A percentile compares a stretch with the other conserved stretches of the same genome.
These are phyloP conservation scores for Sebastes iracundus DNA, from an alignment of 2,797 vertebrate genomes.

Conservation along the genomic window DNA sequence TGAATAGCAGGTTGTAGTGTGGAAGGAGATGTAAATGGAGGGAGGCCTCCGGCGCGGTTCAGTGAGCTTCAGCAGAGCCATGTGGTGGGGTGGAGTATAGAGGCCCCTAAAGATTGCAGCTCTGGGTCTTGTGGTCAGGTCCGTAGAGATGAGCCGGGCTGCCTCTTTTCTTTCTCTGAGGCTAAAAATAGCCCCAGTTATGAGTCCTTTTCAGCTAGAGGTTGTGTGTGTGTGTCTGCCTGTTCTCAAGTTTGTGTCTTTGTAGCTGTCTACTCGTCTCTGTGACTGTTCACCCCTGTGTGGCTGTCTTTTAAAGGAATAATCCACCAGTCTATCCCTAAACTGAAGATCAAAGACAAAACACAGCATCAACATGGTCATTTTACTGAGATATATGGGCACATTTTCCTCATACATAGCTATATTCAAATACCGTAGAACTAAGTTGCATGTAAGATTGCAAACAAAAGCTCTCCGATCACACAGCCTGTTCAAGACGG, in stretches of 20 bases:
- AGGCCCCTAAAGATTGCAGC: conserved; percentile 48
- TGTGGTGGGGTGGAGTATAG: not conserved
- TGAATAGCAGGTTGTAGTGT: not conserved
- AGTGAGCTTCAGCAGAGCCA: conserved; percentile 41
- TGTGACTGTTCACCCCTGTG: conserved; percentile 18
- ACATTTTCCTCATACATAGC: not conserved
- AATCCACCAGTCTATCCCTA: conserved; percentile 3
- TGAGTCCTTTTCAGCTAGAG: conserved; percentile 51
- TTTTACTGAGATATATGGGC: not conserved
- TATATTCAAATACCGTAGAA: not conserved
- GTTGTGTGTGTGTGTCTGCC: conserved; percentile 21
- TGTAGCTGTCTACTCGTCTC: conserved; percentile 17
- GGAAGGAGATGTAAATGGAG: conserved; percentile 20
- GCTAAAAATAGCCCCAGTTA: conserved; percentile 67
- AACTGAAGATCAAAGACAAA: conserved; percentile 6
- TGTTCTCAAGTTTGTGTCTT: conserved; percentile 31
- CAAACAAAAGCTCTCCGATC: not conserved
- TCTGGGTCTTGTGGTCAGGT: conserved; percentile 39
- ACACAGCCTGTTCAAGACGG: not conserved
- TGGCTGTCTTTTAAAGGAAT: conserved; percentile 16
- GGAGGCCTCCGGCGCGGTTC: conserved; percentile 28
- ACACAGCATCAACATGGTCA: not conserved
- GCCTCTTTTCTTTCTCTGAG: conserved; percentile 30
- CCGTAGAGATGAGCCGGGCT: conserved; percentile 44
- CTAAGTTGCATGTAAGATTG: not conserved